Percentiles rank a stretch among this genome's conserved stretches.
These are phyloP conservation scores for Formica exsecta DNA, from an alignment of 1,140 invertebrate species.

Conservation along the genomic window DNA sequence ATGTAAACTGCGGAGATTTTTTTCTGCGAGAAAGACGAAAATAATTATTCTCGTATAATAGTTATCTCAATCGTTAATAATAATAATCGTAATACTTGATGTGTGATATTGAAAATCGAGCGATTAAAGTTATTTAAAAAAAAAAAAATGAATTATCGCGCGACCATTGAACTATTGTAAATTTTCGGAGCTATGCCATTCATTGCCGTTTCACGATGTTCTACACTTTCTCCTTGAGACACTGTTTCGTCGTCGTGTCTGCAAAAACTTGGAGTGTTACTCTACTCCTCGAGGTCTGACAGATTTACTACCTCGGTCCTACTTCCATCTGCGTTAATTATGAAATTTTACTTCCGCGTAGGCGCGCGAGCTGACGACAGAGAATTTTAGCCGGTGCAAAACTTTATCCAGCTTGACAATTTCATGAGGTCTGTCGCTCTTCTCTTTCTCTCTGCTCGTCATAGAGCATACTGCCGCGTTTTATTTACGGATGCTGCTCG, in stretches of 20 bases:
- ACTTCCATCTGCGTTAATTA: conserved; percentile 78
- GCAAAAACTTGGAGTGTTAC: conserved; percentile 75
- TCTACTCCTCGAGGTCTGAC: conserved; percentile 66
- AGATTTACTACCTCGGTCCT: conserved; percentile 77
- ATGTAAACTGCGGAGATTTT: background rate
- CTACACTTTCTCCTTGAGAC: conserved; percentile 12
- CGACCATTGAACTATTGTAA: conserved; percentile 10
- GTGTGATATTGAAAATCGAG: background rate
- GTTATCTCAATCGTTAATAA: background rate
- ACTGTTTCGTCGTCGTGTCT: conserved; percentile 66
- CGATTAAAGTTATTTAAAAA: background rate
- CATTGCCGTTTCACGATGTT: conserved; percentile 1
- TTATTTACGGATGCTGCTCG: conserved; percentile 18
- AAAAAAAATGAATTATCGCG: background rate
- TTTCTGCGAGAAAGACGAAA: background rate
- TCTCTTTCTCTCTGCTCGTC: background rate
- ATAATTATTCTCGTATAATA: background rate
- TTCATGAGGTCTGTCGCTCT: background rate
- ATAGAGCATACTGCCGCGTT: conserved; percentile 30
- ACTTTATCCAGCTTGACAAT: conserved; percentile 68
- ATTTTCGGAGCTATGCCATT: conserved; percentile 24
- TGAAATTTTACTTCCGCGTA: conserved; percentile 72
- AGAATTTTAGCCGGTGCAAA: conserved; percentile 70
- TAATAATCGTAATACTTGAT: background rate
- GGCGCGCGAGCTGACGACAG: conserved; percentile 26